Evolutionary conservation across 2,113 vertebrate genomes (phyloP), one percentile per base, ranked within the genome.

Genomic region (Proteles cristata): DNA sequence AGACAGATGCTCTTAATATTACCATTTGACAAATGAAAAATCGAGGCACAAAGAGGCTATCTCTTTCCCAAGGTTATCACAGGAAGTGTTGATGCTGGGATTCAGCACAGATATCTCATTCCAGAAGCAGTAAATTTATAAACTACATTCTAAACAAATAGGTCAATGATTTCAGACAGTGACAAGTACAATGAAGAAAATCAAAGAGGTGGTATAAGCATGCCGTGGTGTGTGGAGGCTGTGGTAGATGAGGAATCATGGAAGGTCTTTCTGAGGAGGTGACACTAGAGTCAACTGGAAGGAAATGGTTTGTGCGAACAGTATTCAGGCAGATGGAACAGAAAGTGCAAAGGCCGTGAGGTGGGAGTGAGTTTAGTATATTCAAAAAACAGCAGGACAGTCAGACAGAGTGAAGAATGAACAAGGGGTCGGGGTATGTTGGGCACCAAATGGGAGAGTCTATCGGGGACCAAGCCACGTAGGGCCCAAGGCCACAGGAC

Each of bases 1-100:
- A 53, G 35, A 12, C 15, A 69, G 68, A 33, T 28, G 33, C 19
- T 69, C 61, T 79, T 16, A 53, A 16, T 61, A n/a, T 69, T 26
- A 53, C 61, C 19, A 17, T 15, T 15, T 77, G 39, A 89, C 39
- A 84, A 77, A 88, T 77, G 69, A 77, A 55, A 88, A 96, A 48
- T 39, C 3, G 15, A 65, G 45, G 45, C 58, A 19, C 35, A 66
- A 45, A 48, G 31, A 83, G 12, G 25, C 35, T 35, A 17, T 48
- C 55, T 33, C 12, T 76, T 58, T 50, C 19, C 48, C 69, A 68
- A 50, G 4, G 84, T 77, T 80, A 77, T 7, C 69, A 69, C 8
- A 31, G 79, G 39, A 50, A 68, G 39, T 39, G 39, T 4, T 25
- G 61, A 88, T 50, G 48, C 85, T 77, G 2, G 35, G 39, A 88